Evolutionary conservation across 1,140 invertebrate genomes (phyloP), one percentile per base, ranked within the genome.

Genomic region (Anoplolepis gracilipes): DNA sequence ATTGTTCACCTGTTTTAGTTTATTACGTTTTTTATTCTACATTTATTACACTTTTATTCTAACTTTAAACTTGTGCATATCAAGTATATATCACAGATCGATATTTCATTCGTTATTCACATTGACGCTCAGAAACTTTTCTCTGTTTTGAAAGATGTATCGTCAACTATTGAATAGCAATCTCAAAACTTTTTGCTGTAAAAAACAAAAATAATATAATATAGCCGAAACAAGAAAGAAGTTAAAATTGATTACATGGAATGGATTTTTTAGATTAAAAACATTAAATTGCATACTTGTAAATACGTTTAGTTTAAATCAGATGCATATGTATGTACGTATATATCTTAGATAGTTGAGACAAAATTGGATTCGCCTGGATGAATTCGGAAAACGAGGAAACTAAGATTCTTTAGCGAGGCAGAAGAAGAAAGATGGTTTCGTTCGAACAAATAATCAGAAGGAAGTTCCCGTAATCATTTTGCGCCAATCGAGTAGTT

Each of bases 201-300:
- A 30, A 75, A 61, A 75, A 62, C 8, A n/a, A 46, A 25, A 53
- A 25, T n/a, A n/a, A n/a, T n/a, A n/a, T n/a, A n/a, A n/a, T n/a
- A n/a, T n/a, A n/a, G n/a, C n/a, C n/a, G n/a, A n/a, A n/a, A n/a
- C n/a, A n/a, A n/a, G n/a, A n/a, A n/a, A n/a, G n/a, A n/a, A n/a
- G n/a, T 10, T 64, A 10, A 4, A 49, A 67, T 67, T 49, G 6
- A 85, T 84, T 77, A 49, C 33, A 39, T 16, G 28, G 53, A 59
- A 59, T 72, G 70, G 85, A 88, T 87, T 91, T 88, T 84, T 78
- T 42, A 88, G 87, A 91, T 91, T 91, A 91, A 89, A 92, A 88
- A 16, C 49, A 86, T 88, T 70, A 67, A 86, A 57, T 67, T 85
- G 84, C 77, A 88, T 69, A 30, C 67, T 89, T 87, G 82, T 88